A percentile compares a stretch with the other conserved stretches of the same genome.
These are phyloP conservation scores for Rafetus swinhoei DNA, from an alignment of 2,113 vertebrate genomes.

Conservation along the genomic window DNA sequence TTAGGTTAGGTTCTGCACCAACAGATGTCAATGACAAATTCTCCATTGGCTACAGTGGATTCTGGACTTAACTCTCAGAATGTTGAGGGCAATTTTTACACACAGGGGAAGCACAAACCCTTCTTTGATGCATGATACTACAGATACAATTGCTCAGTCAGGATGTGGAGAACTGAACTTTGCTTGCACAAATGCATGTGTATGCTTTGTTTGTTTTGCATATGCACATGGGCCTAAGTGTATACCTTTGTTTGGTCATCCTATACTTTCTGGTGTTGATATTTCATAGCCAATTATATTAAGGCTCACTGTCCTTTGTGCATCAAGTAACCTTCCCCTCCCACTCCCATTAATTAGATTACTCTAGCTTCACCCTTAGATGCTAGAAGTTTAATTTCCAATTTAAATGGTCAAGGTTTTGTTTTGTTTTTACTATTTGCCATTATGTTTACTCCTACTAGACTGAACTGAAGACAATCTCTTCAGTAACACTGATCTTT, in stretches of 20 bases:
- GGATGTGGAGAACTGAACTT: background rate
- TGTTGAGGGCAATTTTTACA: background rate
- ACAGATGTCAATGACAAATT: slow-evolving; percentile 45
- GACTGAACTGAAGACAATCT: slow-evolving; percentile 33
- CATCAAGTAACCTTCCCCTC: background rate
- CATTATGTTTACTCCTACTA: slow-evolving; percentile 55
- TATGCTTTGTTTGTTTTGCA: background rate
- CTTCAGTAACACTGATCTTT: slow-evolving; percentile 22
- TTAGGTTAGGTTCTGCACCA: slow-evolving; percentile 52
- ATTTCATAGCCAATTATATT: slow-evolving; percentile 48
- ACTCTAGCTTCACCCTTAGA: background rate
- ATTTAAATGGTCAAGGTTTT: background rate
- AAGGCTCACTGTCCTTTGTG: background rate
- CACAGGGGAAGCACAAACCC: background rate
- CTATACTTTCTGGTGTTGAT: background rate
- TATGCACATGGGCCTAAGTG: background rate
- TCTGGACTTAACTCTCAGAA: background rate
- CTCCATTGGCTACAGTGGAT: slow-evolving; percentile 38
- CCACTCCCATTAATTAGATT: background rate
- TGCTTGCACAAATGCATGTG: background rate
- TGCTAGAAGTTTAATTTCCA: background rate
- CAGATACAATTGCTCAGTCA: background rate
- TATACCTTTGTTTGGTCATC: background rate
- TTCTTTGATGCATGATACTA: background rate
- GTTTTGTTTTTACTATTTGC: slow-evolving; percentile 55